These are phyloP conservation scores for Tenthredo amoena DNA, from an alignment of 2,888 invertebrate species.

Conservation along the genomic window DNA sequence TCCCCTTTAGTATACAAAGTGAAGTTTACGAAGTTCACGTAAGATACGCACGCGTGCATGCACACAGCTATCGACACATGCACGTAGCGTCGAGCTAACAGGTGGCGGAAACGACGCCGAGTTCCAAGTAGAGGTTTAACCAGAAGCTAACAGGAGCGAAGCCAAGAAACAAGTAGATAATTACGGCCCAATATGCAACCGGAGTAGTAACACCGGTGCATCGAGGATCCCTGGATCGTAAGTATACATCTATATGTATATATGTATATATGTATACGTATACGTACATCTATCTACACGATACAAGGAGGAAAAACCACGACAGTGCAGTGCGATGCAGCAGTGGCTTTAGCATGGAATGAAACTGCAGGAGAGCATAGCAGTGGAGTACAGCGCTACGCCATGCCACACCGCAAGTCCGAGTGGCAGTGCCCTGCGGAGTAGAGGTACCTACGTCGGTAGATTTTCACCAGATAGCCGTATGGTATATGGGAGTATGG, in stretches of 20 bases:
- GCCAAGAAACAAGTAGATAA: slow-evolving; percentile 68
- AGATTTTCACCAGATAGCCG: slow-evolving; percentile 64
- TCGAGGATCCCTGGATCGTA: not conserved
- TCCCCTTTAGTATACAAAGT: not conserved
- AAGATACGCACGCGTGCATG: not conserved
- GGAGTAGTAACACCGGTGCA: slow-evolving; percentile 57
- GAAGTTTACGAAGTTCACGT: not conserved
- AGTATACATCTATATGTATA: not conserved
- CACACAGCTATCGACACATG: not conserved
- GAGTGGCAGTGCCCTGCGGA: slow-evolving; percentile 65
- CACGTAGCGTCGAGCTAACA: not conserved
- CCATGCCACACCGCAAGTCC: slow-evolving; percentile 58
- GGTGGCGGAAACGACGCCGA: slow-evolving; percentile 19
- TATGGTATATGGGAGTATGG: slow-evolving; percentile 61
- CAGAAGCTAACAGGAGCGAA: slow-evolving; percentile 57
- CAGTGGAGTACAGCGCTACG: slow-evolving; percentile 52
- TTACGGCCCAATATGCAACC: slow-evolving; percentile 74
- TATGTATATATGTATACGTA: not conserved
- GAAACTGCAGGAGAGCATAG: not conserved
- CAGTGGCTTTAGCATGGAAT: not conserved
- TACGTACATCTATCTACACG: not conserved
- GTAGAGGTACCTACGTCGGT: slow-evolving; percentile 15
- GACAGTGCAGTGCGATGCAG: not conserved
- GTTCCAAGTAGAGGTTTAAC: slow-evolving; percentile 30
- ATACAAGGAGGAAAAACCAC: not conserved